A percentile compares a stretch with the other conserved stretches of the same genome.
Conservation (phyloP, 2,113 vertebrate genomes). For the Rutilus rutilus region DNA sequence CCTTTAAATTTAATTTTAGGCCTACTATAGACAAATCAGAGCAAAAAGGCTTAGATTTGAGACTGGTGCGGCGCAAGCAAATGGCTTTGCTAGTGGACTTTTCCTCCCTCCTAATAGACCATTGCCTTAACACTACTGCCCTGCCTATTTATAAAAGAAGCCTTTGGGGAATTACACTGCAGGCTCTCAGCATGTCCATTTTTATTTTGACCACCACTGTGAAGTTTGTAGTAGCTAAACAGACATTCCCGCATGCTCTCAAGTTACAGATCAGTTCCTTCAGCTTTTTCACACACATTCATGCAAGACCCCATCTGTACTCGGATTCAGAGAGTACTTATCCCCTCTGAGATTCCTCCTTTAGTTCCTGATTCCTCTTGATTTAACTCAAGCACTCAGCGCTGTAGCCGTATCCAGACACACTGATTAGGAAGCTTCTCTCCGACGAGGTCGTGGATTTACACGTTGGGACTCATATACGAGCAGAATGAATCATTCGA, state of each 20-base stretch:
- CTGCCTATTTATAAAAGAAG: constrained; percentile 7
- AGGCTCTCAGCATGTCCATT: neutral
- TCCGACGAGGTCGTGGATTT: constrained; percentile 30
- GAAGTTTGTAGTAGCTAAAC: constrained; percentile 13
- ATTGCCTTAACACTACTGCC: constrained; percentile 1
- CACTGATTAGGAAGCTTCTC: constrained; percentile 38
- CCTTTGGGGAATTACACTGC: constrained; percentile 17
- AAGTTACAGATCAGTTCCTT: neutral
- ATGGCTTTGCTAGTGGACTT: neutral
- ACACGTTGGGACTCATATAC: constrained; percentile 1
- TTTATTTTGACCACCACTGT: constrained; percentile 21
- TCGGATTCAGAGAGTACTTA: neutral
- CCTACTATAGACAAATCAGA: neutral
- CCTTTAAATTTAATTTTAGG: neutral
- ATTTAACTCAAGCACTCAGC: constrained; percentile 22
- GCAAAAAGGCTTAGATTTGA: neutral
- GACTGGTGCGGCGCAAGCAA: neutral
- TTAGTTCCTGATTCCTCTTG: constrained; percentile 22
- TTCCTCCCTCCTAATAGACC: neutral
- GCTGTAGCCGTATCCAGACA: constrained; percentile 42
- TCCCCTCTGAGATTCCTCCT: constrained; percentile 17
- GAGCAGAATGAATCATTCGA: neutral
- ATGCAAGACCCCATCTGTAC: neutral
- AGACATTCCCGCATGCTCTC: neutral
- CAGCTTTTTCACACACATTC: constrained; percentile 7